These are phyloP conservation scores for Xenotilapia flavipinnis DNA, from an alignment of 2,113 vertebrate genomes.

Conservation along the genomic window DNA sequence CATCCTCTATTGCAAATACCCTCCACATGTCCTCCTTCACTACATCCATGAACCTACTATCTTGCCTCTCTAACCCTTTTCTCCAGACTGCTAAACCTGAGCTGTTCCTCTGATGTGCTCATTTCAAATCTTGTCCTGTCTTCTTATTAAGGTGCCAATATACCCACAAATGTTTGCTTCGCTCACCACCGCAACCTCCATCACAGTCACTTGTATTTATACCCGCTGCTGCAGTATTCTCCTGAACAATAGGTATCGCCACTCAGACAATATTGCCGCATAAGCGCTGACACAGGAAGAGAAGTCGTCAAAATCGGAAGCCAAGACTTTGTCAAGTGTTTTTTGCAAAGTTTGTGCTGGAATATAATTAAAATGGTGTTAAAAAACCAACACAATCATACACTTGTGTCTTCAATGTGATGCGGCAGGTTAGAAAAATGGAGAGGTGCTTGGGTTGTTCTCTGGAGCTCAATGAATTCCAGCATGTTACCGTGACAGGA, in stretches of 20 bases:
- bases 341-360: neutral
- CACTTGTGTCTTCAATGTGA: neutral
- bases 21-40: neutral
- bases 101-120: neutral
- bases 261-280: neutral
- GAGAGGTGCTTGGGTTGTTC: neutral
- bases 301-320: neutral
- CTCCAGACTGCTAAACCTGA: neutral
- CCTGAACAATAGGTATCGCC: neutral
- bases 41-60: neutral
- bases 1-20: neutral
- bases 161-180: neutral
- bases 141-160: neutral
- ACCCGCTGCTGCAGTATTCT: neutral
- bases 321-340: neutral
- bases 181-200: neutral
- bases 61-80: neutral
- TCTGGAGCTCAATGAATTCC: neutral
- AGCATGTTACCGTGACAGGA: neutral
- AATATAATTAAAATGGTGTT: neutral
- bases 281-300: neutral
- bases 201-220: neutral
- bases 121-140: neutral
- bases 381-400: neutral
- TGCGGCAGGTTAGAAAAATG: neutral